These are phyloP conservation scores for Cartodere bifasciata DNA, from an alignment of 2,888 invertebrate genomes.

Conservation along the genomic window DNA sequence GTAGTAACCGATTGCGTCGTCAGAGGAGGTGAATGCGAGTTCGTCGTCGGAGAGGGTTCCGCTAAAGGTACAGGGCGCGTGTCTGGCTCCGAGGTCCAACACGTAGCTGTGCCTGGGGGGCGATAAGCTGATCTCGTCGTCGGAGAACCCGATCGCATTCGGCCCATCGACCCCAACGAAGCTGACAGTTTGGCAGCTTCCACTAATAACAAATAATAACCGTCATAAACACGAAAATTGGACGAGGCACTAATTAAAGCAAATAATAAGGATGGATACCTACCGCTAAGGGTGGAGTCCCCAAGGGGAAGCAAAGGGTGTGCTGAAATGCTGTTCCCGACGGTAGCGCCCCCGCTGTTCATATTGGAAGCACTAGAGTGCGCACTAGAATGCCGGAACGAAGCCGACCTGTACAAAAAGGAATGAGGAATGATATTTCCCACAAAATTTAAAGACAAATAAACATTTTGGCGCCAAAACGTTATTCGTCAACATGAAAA, in stretches of 20 bases:
- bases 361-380: conserved; percentile 54
- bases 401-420: conserved; percentile 75
- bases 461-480: conserved; percentile 4
- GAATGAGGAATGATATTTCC: conserved; percentile 35
- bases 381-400: conserved; percentile 74
- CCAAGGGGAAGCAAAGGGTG: conserved; percentile 88
- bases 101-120: conserved; percentile 48
- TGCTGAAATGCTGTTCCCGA: conserved; percentile 83
- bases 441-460: conserved; percentile 10
- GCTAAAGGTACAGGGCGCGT: conserved; percentile 36
- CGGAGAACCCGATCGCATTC: conserved; percentile 65
- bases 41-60: conserved; percentile 22
- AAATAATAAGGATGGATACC: conserved; percentile 23
- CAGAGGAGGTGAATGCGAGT: conserved; percentile 30
- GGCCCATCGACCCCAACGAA: conserved; percentile 46
- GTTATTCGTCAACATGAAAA: too few relatives aligned
- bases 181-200: conserved; percentile 42
- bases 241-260: conserved; percentile 7
- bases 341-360: conserved; percentile 55
- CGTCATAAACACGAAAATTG: conserved; percentile 2
- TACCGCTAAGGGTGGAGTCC: conserved; percentile 44
- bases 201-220: conserved; percentile 23
- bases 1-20: conserved; percentile 36
- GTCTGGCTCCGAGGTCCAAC: conserved; percentile 46
- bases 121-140: conserved; percentile 67